Conservation (phyloP, 2,113 vertebrate species). For the Pelecanoides urinatrix region DNA sequence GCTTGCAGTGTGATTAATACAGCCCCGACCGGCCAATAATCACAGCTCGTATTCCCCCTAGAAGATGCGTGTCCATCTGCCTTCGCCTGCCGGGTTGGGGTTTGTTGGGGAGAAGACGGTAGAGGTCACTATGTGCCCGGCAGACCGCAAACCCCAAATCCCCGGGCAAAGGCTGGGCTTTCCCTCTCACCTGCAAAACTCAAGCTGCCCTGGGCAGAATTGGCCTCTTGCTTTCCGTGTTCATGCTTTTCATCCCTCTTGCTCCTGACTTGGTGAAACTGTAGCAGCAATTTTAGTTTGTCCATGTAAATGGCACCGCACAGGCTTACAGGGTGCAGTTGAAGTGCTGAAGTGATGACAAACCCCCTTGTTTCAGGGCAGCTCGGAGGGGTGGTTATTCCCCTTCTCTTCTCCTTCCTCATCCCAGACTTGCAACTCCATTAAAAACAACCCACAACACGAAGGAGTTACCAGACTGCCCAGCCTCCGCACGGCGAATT, state of each 20-base stretch:
- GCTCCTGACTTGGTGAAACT: background rate
- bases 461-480: background rate
- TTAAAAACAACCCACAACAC: background rate
- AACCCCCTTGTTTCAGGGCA: background rate
- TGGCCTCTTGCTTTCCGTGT: background rate
- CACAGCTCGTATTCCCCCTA: background rate
- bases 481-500: fast-evolving
- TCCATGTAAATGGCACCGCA: fast-evolving
- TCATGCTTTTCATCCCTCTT: fast-evolving
- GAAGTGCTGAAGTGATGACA: background rate
- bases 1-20: background rate
- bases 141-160: background rate
- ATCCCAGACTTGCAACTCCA: background rate
- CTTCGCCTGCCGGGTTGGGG: background rate
- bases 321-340: background rate
- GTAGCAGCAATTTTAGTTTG: background rate
- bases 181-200: background rate
- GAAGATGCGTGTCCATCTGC: background rate
- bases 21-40: background rate
- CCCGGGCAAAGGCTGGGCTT: background rate
- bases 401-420: background rate
- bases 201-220: fast-evolving
- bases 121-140: slow-evolving; percentile 55
- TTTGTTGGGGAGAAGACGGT: slow-evolving; percentile 1
- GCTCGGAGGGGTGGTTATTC: fast-evolving